Conservation (phyloP, 2,113 vertebrate species). For the Antigone vipio region DNA sequence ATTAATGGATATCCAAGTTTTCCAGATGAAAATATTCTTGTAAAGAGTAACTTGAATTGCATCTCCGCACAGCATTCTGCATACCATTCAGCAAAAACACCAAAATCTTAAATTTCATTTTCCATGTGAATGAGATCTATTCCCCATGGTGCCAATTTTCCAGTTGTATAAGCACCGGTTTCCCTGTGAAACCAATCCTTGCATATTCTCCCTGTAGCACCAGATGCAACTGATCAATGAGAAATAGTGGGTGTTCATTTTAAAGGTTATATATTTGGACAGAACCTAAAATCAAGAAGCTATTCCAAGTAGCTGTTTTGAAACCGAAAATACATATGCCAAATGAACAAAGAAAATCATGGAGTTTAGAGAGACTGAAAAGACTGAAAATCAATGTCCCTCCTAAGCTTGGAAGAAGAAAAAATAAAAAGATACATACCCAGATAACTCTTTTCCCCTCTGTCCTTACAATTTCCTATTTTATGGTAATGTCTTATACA, state of each 20-base stretch:
- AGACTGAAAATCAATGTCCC: not conserved
- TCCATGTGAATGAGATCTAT: not conserved
- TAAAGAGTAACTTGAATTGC: not conserved
- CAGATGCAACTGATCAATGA: not conserved
- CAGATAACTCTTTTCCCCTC: not conserved
- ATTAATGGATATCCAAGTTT: not conserved
- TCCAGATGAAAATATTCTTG: not conserved
- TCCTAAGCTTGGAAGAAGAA: not conserved
- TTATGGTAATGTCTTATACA: not conserved
- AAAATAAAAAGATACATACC: too few species aligned
- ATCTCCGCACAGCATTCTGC: not conserved
- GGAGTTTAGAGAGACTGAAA: not conserved
- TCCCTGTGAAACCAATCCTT: not conserved
- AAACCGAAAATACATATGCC: not conserved
- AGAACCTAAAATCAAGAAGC: not conserved
- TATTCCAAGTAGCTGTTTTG: not conserved
- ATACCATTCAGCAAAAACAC: not conserved
- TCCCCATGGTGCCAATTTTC: not conserved
- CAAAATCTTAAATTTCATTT: not conserved
- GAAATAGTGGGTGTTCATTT: not conserved
- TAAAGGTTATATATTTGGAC: not conserved
- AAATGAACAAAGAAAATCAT: not conserved
- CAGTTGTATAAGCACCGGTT: not conserved
- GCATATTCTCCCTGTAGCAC: not conserved
- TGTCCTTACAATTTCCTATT: not conserved